phyloP scores from a whole-genome alignment of 2,797 vertebrate species.

The Karalla daura region DNA sequence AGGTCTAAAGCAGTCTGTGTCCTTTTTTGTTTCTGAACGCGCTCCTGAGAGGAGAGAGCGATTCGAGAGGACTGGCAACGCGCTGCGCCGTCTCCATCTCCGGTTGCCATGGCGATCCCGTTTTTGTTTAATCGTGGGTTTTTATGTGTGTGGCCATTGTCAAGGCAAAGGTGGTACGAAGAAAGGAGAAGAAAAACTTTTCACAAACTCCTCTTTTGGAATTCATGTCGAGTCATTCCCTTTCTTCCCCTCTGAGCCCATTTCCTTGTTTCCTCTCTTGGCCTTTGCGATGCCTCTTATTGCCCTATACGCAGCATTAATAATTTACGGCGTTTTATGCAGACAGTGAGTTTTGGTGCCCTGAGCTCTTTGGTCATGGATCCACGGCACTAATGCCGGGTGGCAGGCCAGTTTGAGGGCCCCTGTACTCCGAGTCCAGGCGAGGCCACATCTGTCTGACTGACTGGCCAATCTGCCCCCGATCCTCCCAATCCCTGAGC shows the following conservation, averaged over 20 bases:
- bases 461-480: constrained; percentile 58
- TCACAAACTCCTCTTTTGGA: background rate
- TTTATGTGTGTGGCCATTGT: background rate
- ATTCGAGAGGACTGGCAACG: background rate
- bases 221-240: background rate
- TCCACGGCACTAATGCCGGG: constrained; percentile 66
- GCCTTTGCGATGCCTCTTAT: constrained; percentile 37
- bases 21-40: background rate
- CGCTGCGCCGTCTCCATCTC: background rate
- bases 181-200: background rate
- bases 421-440: constrained; percentile 39
- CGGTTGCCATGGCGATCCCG: constrained; percentile 37
- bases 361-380: constrained; percentile 67
- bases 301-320: constrained; percentile 66
- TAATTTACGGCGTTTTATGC: constrained; percentile 75
- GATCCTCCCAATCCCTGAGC: constrained; percentile 49
- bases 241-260: constrained; percentile 1
- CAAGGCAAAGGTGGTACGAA: background rate
- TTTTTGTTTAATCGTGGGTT: constrained; percentile 11
- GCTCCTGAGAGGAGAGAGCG: background rate
- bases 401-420: constrained; percentile 60
- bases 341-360: constrained; percentile 64
- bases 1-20: background rate
- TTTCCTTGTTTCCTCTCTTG: constrained; percentile 21
- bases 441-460: constrained; percentile 63